These are phyloP conservation scores for Orientallactaga bullata DNA, from an alignment of 2,113 vertebrate genomes.

Conservation along the genomic window DNA sequence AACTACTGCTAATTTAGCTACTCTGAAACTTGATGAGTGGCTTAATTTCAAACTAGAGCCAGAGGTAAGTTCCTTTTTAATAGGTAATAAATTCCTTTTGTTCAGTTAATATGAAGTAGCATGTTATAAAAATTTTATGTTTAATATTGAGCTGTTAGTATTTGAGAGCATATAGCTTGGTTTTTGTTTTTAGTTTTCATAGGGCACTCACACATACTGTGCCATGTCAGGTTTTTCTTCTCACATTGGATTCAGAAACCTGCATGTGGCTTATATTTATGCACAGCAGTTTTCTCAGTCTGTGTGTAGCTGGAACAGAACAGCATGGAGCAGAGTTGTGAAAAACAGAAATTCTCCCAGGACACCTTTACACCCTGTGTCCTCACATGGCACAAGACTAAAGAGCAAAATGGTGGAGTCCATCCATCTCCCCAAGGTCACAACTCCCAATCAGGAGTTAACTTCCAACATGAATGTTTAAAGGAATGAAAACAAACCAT, in stretches of 20 bases:
- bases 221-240: neutral
- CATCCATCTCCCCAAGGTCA: neutral
- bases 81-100: neutral
- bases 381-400: neutral
- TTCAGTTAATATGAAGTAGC: constrained; percentile 20
- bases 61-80: constrained; percentile 87
- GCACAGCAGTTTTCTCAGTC: neutral
- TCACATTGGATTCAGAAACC: constrained; percentile 2
- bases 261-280: neutral
- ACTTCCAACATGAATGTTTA: neutral
- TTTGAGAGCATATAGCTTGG: constrained; percentile 18
- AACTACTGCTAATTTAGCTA: constrained; percentile 84
- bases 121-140: constrained; percentile 34
- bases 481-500: neutral
- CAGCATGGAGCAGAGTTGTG: neutral
- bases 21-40: constrained; percentile 95
- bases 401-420: neutral
- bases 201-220: neutral
- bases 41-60: constrained; percentile 92
- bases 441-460: neutral
- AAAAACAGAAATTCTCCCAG: neutral
- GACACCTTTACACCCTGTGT: neutral
- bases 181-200: constrained; percentile 55
- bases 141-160: constrained; percentile 9
- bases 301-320: neutral